Percentiles rank a stretch among this genome's conserved stretches.
Evolutionary conservation across 2,797 vertebrate genomes (phyloP).

Genomic region (Tolypeutes matacus): DNA sequence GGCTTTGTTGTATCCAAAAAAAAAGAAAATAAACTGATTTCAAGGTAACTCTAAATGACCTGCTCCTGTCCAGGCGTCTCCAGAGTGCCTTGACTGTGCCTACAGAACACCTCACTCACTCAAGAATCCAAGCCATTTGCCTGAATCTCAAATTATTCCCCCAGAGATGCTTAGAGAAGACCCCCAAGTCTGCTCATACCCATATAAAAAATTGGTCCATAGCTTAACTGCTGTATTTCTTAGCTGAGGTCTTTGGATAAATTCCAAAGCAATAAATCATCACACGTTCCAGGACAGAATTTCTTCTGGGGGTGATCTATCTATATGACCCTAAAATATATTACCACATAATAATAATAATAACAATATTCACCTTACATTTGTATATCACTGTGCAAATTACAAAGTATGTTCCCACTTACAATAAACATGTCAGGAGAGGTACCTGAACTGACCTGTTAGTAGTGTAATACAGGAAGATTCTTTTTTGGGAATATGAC

Average conservation of each 20-base stretch:
- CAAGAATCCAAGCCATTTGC: conserved; percentile 53
- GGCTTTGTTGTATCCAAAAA: background rate
- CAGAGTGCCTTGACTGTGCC: background rate
- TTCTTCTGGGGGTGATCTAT: background rate
- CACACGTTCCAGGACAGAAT: conserved; percentile 38
- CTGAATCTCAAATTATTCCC: conserved; percentile 62
- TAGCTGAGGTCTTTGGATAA: conserved; percentile 71
- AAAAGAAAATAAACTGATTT: conserved; percentile 10
- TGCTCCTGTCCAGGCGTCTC: background rate
- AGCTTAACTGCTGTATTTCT: conserved; percentile 62
- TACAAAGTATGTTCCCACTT: conserved; percentile 3
- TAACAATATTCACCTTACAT: conserved; percentile 2
- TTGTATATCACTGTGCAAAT: background rate
- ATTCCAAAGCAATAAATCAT: conserved; percentile 74
- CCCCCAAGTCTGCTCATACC: conserved; percentile 25
- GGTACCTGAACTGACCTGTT: background rate
- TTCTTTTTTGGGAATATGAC: conserved; percentile 25
- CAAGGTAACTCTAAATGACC: background rate
- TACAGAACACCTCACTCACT: background rate
- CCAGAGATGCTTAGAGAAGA: conserved; percentile 38
- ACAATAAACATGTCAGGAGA: conserved; percentile 26
- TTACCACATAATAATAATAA: background rate
- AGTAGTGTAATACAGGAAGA: background rate
- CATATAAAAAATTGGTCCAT: conserved; percentile 42
- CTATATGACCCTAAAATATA: conserved; percentile 40